Base-by-base conservation (phyloP, 37 sponge, comb jelly and placozoan species). In the Crambe crambe region DNA sequence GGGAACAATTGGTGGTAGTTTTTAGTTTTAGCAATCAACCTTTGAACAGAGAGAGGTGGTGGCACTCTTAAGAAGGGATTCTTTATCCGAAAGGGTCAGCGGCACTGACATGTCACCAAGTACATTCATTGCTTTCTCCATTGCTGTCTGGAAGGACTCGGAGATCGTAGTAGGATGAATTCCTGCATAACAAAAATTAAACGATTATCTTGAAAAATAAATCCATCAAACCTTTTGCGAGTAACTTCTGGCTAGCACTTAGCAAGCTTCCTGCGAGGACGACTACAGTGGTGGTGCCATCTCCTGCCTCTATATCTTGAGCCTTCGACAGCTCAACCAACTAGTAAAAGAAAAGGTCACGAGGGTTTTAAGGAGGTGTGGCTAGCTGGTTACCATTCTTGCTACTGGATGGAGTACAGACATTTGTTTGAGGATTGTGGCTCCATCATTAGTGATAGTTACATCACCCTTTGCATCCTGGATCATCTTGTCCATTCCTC, bases 401-500 rank as follows among this genome's bases (percentile, higher is more conserved):
- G 99, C 99, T 0, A 95, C 91, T 20, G 99, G 99, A 54, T 99
- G 99, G 27, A 99, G 85, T 30, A 99, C 99, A 51, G 96, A 92
- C 88, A 99, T 99, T 85, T 99, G 87, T 68, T 99, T 99, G 31
- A 99, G 91, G 62, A 99, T 99, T 43, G 99, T 99, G 34, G 99
- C 99, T 32, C 99, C 99, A 72, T 99, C 99, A 58, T 99, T 99
- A 27, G 99, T 99, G 65, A 99, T 96, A 22, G 99, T 99, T 22
- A 99, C 97, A 42, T 99, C 97, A 42, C 99, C 99, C 42, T 56
- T 82, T 20, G 74, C 36, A 22, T 72, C 80, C 80, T 94, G 99
- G 72, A 99, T 99, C 99, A 99, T 99, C 71, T 99, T 99, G 68
- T 99, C 99, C 99, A 99, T 99, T 37, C 99, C 99, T 21, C 90